These are phyloP conservation scores for Dryobota labecula DNA, from an alignment of 2,888 invertebrate species.

Conservation along the genomic window DNA sequence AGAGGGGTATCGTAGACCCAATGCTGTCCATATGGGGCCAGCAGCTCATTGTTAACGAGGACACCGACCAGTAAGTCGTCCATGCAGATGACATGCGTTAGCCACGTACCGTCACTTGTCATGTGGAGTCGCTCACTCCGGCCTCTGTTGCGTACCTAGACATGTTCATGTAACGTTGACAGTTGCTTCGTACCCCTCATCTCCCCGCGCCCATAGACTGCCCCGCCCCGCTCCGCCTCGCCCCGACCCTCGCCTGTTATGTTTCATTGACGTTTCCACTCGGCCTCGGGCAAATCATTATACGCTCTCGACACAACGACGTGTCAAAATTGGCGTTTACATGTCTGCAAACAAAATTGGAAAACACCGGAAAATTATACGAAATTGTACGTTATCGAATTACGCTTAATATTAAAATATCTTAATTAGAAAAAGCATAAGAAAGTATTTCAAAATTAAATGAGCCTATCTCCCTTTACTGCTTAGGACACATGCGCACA, in stretches of 20 bases:
- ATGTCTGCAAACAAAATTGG: conserved; percentile 17
- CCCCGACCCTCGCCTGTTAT: conserved; percentile 72
- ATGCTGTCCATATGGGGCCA: conserved; percentile 99
- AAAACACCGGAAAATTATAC: not conserved
- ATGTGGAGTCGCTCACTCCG: conserved; percentile 83
- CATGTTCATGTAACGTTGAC: conserved; percentile 81
- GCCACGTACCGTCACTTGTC: conserved; percentile 77
- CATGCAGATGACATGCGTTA: conserved; percentile 78
- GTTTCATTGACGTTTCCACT: conserved; percentile 69
- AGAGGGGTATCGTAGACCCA: conserved; percentile 99
- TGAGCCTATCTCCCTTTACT: conserved; percentile 8
- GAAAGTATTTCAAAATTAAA: conserved; percentile 12
- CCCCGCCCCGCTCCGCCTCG: conserved; percentile 66
- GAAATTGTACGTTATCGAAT: not conserved
- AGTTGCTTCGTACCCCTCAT: conserved; percentile 71
- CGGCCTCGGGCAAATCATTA: conserved; percentile 78
- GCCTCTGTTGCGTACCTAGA: conserved; percentile 83
- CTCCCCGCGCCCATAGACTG: conserved; percentile 68
- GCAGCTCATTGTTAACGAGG: conserved; percentile 99
- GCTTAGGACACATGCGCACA: conserved; percentile 2
- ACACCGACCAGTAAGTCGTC: conserved; percentile 98
- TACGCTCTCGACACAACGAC: conserved; percentile 40
- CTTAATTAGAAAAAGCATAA: conserved; percentile 8
- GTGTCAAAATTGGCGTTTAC: conserved; percentile 29
- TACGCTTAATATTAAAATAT: conserved; percentile 17